Base-by-base conservation (phyloP, 2,888 invertebrate genomes). In the Cloeon dipterum region DNA sequence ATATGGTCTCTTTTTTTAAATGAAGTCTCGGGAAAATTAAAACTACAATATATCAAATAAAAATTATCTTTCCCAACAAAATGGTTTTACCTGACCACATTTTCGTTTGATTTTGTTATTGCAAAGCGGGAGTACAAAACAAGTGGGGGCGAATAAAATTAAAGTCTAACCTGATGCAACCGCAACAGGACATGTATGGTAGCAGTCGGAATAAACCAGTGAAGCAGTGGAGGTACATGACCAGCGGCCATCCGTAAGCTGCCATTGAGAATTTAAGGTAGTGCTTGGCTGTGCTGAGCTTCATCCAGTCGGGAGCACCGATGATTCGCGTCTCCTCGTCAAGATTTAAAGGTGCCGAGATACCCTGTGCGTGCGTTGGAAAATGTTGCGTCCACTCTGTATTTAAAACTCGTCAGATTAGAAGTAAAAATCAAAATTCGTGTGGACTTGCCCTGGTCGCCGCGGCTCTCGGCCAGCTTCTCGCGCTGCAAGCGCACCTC, bases 211-310 rank as follows among this genome's bases (percentile, higher is more conserved):
- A 81, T 44, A 75, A 62, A 3, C 82, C 82, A 1, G 75, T 74
- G 42, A 70, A 70, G 42, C 74, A 70, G 51, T 82, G 71, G 21
- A 71, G 63, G 52, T 79, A 81, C 49, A 85, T 58, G 41, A 79
- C 81, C 48, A 81, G 75, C 1, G 85, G 76, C 85, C 86, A 88
- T 1, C 88, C 83, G 52, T 89, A 89, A 5, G 78, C 73, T 4
- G 79, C 79, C 52, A 81, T 70, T 0, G 86, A 81, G 46, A 79
- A 65, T 50, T 74, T 68, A 48, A 86, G 61, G 51, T 75, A 86
- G 54, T 86, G 76, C 38, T 68, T 52, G 3, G 81, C 79, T 47
- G 70, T 66, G 5, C 18, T 5, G 36, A 79, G 54, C 44, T 73
- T 76, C 81, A 83, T 83, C 86, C 85, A 86, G 2, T 34, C 34